A percentile compares a stretch with the other conserved stretches of the same genome.
Conservation (phyloP, 2,888 invertebrate species). For the Autographa pulchrina region DNA sequence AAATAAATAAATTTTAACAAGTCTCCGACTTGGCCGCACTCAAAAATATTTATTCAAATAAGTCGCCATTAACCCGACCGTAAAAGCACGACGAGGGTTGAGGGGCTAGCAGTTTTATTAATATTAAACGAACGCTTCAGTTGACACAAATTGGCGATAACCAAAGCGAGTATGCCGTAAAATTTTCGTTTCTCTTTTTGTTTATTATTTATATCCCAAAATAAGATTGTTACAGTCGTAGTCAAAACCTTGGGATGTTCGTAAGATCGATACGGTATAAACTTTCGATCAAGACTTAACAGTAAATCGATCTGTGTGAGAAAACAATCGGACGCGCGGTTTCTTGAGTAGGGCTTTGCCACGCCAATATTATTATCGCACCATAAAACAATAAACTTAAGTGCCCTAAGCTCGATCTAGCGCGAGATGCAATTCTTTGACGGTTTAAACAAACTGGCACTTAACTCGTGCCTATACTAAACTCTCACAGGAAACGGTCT, state of each 20-base stretch:
- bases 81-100: slow-evolving; percentile 86
- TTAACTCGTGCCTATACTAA: slow-evolving; percentile 30
- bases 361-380: slow-evolving; percentile 77
- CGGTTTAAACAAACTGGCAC: slow-evolving; percentile 45
- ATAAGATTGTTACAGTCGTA: slow-evolving; percentile 62
- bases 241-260: background rate
- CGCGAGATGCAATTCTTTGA: slow-evolving; percentile 49
- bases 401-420: slow-evolving; percentile 54
- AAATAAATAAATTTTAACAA: slow-evolving; percentile 82
- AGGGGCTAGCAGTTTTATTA: slow-evolving; percentile 86
- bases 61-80: slow-evolving; percentile 87
- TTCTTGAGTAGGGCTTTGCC: slow-evolving; percentile 61
- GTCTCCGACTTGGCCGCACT: slow-evolving; percentile 73
- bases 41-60: slow-evolving; percentile 89
- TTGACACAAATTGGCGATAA: slow-evolving; percentile 89
- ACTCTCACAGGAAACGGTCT: slow-evolving; percentile 42
- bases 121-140: slow-evolving; percentile 88
- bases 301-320: slow-evolving; percentile 79
- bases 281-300: slow-evolving; percentile 25
- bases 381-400: slow-evolving; percentile 77
- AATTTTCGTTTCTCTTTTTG: slow-evolving; percentile 76
- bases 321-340: slow-evolving; percentile 73
- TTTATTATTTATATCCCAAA: slow-evolving; percentile 73
- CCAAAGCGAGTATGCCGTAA: slow-evolving; percentile 82
- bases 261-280: slow-evolving; percentile 22